Conservation (phyloP, 2,113 vertebrate species). For the Ophthalmolycus amberensis region DNA sequence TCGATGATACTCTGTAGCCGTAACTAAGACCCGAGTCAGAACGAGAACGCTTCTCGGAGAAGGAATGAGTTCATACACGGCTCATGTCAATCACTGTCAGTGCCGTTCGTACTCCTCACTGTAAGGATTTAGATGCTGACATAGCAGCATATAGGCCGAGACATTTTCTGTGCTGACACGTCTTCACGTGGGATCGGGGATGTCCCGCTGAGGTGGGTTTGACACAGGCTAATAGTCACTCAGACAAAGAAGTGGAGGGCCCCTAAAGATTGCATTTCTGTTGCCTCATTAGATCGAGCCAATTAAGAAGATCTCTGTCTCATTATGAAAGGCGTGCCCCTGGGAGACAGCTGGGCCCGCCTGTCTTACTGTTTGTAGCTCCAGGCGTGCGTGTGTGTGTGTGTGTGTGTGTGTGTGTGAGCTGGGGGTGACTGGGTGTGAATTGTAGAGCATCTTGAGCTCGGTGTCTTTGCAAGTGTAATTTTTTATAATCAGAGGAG, state of each 20-base stretch:
- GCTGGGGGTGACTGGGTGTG: conserved; percentile 7
- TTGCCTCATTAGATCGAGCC: conserved; percentile 87
- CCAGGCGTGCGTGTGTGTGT: conserved; percentile 51
- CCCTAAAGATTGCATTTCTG: conserved; percentile 84
- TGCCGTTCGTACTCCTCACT: neutral
- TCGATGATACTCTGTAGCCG: neutral
- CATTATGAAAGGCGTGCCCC: conserved; percentile 84
- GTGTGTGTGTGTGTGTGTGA: conserved; percentile 15
- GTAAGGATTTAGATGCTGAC: neutral
- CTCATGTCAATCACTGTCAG: conserved; percentile 28
- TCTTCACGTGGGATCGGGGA: conserved; percentile 34
- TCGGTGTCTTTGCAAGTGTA: conserved; percentile 35
- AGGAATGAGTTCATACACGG: conserved; percentile 4
- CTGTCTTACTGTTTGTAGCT: conserved; percentile 61
- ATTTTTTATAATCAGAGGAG: conserved; percentile 41
- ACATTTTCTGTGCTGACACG: neutral
- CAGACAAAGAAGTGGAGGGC: conserved; percentile 51
- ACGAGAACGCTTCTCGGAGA: conserved; percentile 11
- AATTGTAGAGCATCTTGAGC: conserved; percentile 32
- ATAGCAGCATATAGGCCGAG: neutral
- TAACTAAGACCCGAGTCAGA: conserved; percentile 39
- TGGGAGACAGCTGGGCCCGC: conserved; percentile 80
- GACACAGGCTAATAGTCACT: conserved; percentile 53
- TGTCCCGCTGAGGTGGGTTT: conserved; percentile 37
- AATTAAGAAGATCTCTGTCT: conserved; percentile 88